Base-by-base conservation (phyloP, 1,140 invertebrate species). In the Lasaia peninsularis region DNA sequence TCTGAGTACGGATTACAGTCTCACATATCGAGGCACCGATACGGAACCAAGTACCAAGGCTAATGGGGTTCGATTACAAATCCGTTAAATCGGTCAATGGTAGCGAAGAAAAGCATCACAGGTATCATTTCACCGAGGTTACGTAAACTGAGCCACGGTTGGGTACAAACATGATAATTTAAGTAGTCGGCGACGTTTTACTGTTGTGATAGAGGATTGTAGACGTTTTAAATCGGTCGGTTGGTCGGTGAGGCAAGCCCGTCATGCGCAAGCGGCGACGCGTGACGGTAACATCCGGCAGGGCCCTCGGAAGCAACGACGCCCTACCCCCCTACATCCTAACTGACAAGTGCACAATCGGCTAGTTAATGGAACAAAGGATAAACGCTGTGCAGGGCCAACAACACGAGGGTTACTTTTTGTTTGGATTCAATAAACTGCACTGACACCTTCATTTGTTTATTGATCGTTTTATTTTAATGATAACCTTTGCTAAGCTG, bases 211-310 rank as follows among this genome's bases (percentile, higher is more conserved):
- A 55, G 55, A 58, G 55, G 52, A 32, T 53, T 60, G 52, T 51
- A 16, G 59, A 48, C 28, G 58, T 52, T 65, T 67, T 55, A 52
- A 68, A 69, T 63, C 57, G 56, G 72, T 63, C 66, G 71, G 65
- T 69, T 67, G 55, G 57, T 57, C 58, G 56, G 73, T 85, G 79
- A 79, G 70, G 80, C 74, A 81, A 81, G 69, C 66, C 56, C 74
- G 79, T 80, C 78, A 79, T 68, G 80, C 76, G 63, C 65, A 68
- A 59, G 51, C 73, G 74, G 60, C 78, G 78, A 68, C 61, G 82
- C 82, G 78, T 83, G 80, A 82, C 82, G 71, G 48, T 60, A 52
- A 55, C 34, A 55, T 55, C 53, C 53, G 53, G 53, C 37, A 14
- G 35, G 37, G 53, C 53, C 53, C 53, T 55, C 53, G 53, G 53